Conservation (phyloP, 2,888 invertebrate genomes). For the Eristalinus sepulchralis region DNA sequence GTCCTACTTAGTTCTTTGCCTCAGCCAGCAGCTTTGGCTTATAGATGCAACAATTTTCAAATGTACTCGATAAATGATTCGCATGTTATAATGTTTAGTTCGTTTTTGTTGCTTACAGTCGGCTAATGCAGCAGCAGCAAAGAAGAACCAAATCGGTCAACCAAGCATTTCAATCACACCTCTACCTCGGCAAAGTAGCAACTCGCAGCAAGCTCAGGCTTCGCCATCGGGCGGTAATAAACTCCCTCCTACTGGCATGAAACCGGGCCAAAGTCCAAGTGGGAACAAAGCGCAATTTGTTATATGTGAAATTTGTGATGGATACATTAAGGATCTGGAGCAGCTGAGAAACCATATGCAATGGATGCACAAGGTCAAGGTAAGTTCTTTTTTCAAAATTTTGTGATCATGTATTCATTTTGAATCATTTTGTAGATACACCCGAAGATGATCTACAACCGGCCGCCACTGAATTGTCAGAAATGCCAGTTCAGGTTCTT, state of each 20-base stretch:
- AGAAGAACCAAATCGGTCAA: conserved; percentile 82
- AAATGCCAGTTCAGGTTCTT: conserved; percentile 98
- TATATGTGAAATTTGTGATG: conserved; percentile 98
- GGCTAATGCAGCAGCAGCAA: conserved; percentile 73
- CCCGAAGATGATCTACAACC: conserved; percentile 97
- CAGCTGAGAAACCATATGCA: conserved; percentile 98
- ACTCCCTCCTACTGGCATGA: conserved; percentile 80
- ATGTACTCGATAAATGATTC: background rate
- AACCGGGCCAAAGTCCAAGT: conserved; percentile 81
- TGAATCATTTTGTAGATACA: conserved; percentile 84
- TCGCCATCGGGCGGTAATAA: conserved; percentile 80
- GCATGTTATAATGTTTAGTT: background rate
- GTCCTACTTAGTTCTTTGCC: conserved; percentile 3
- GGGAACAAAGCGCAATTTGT: conserved; percentile 90
- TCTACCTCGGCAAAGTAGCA: conserved; percentile 85
- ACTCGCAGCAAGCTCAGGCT: conserved; percentile 78
- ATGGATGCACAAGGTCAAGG: conserved; percentile 97
- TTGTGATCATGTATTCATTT: background rate
- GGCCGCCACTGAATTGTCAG: conserved; percentile 96
- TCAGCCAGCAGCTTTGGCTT: conserved; percentile 32
- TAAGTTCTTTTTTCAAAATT: conserved; percentile 49
- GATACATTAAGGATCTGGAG: conserved; percentile 96
- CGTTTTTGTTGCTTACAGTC: conserved; percentile 46
- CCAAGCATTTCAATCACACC: conserved; percentile 96
- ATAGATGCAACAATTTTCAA: conserved; percentile 8